These are phyloP conservation scores for Parauchenoglanis ngamensis DNA, from an alignment of 2,797 vertebrate species.

Conservation along the genomic window DNA sequence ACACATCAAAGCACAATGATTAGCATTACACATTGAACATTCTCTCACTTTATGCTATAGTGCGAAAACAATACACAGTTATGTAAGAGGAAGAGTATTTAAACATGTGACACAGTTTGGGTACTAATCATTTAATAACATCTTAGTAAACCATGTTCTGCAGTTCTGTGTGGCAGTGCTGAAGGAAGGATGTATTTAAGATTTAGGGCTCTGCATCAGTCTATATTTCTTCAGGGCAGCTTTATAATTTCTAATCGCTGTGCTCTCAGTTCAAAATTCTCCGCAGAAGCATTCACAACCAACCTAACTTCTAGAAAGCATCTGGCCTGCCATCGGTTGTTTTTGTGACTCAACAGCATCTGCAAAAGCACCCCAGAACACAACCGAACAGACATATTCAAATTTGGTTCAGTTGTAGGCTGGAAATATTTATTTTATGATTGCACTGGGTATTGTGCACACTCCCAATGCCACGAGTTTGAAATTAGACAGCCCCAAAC, in stretches of 20 bases:
- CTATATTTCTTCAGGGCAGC: conserved; percentile 12
- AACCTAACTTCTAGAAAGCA: neutral
- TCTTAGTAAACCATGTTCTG: neutral
- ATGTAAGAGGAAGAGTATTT: neutral
- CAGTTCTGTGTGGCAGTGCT: neutral
- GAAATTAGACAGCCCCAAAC: conserved; percentile 46
- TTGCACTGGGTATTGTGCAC: conserved; percentile 41
- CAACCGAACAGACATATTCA: conserved; percentile 22
- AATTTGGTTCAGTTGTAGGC: conserved; percentile 31
- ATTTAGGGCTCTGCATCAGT: conserved; percentile 2
- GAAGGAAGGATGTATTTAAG: neutral
- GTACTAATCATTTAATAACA: conserved; percentile 15
- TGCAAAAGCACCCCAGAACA: neutral
- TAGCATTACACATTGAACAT: neutral
- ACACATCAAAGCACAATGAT: neutral
- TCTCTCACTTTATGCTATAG: neutral
- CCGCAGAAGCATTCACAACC: neutral
- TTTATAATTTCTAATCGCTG: conserved; percentile 17
- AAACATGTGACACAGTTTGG: neutral
- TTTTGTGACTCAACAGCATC: conserved; percentile 8
- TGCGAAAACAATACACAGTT: neutral
- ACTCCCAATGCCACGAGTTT: conserved; percentile 29
- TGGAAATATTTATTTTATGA: conserved; percentile 53
- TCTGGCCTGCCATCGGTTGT: conserved; percentile 7
- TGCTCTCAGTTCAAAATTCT: neutral